phyloP scores from a whole-genome alignment of 2,888 invertebrate genomes.

The Cryptus viduatorius region DNA sequence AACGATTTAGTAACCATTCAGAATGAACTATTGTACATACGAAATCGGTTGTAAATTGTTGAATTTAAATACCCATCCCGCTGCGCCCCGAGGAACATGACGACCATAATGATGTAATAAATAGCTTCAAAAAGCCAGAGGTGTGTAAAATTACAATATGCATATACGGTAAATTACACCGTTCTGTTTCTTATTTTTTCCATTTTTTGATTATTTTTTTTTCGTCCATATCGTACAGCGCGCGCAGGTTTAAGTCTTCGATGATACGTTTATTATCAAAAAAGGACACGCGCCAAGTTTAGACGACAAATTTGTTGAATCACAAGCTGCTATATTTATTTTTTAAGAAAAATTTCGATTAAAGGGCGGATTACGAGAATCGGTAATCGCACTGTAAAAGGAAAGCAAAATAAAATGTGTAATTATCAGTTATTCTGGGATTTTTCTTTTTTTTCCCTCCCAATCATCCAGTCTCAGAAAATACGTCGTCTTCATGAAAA shows the following conservation, averaged over 20 bases:
- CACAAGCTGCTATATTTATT: constrained; percentile 46
- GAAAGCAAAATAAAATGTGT: constrained; percentile 56
- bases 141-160: constrained; percentile 34
- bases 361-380: constrained; percentile 6
- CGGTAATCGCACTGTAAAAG: constrained; percentile 51
- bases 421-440: constrained; percentile 40
- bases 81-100: constrained; percentile 14
- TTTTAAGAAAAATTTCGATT: constrained; percentile 37
- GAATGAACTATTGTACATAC: constrained; percentile 80
- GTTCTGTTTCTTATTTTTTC: not conserved
- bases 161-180: constrained; percentile 9
- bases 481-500: constrained; percentile 5
- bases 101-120: not conserved
- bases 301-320: constrained; percentile 35
- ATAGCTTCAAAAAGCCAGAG: constrained; percentile 8
- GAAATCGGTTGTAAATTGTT: constrained; percentile 34
- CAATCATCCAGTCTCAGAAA: not conserved
- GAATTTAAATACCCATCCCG: constrained; percentile 4
- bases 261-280: constrained; percentile 19
- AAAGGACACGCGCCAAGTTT: not conserved
- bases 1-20: constrained; percentile 79
- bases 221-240: not conserved
- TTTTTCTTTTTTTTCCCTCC: not conserved
- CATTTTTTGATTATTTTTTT: not conserved
- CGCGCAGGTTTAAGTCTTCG: not conserved